Evolutionary conservation across 2,797 vertebrate genomes (phyloP).

Genomic region (Pygocentrus nattereri): DNA sequence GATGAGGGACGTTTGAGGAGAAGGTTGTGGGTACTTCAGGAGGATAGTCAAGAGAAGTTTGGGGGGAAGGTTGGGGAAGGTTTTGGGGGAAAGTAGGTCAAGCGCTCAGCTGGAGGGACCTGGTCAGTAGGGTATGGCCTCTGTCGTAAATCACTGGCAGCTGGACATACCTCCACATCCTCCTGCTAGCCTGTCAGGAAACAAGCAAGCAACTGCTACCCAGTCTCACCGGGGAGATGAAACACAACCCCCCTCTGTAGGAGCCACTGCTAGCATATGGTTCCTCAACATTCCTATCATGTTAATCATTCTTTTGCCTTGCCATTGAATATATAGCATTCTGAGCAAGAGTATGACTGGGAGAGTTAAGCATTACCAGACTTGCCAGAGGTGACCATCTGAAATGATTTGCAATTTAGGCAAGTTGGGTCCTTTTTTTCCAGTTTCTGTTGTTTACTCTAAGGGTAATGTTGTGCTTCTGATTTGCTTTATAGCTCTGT

Average conservation of each 20-base stretch:
- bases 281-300: slow-evolving; percentile 39
- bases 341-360: slow-evolving; percentile 4
- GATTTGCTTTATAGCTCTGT: neutral
- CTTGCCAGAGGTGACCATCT: slow-evolving; percentile 27
- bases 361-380: slow-evolving; percentile 39
- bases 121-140: slow-evolving; percentile 45
- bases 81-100: neutral
- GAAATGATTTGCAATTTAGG: neutral
- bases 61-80: neutral
- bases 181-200: slow-evolving; percentile 17
- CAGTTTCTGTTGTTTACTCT: neutral
- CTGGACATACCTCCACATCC: slow-evolving; percentile 52
- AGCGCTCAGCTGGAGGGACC: slow-evolving; percentile 51
- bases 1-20: neutral
- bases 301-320: slow-evolving; percentile 45
- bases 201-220: neutral
- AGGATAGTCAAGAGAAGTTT: neutral
- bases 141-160: slow-evolving; percentile 78
- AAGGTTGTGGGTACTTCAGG: slow-evolving; percentile 27
- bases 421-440: neutral
- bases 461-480: neutral
- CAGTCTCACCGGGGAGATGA: slow-evolving; percentile 10
- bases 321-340: slow-evolving; percentile 26
- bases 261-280: slow-evolving; percentile 25
- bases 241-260: slow-evolving; percentile 6